Conservation (phyloP, 2,888 invertebrate genomes). For the Troglohyphantes excavatus region DNA sequence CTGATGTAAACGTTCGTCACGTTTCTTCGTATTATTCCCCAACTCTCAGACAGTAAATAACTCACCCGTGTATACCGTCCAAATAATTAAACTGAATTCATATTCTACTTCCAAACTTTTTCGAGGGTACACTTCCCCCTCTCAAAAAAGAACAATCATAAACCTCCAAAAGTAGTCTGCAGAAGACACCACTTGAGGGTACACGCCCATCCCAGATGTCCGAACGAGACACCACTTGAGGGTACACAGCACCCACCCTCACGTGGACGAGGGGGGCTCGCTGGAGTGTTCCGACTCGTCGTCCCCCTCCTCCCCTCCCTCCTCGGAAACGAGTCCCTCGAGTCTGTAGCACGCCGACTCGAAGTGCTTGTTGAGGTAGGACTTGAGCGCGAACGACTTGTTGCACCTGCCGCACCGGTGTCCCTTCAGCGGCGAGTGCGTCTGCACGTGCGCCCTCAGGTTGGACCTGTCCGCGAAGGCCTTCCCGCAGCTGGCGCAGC, state of each 20-base stretch:
- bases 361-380: conserved; percentile 96
- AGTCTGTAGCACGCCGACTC: conserved; percentile 84
- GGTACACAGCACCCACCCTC: not conserved
- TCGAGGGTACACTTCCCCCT: too few species aligned
- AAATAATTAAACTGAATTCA: too few species aligned
- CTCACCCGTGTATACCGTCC: too few species aligned
- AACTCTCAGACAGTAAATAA: too few species aligned
- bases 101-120: too few species aligned
- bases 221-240: not conserved
- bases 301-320: conserved; percentile 46
- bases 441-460: conserved; percentile 96
- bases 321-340: conserved; percentile 55
- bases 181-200: too few species aligned
- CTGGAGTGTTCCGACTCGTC: conserved; percentile 38
- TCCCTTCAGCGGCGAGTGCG: conserved; percentile 94
- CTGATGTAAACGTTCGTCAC: too few species aligned
- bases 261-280: not conserved
- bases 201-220: too few species aligned
- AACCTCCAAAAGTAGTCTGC: too few species aligned
- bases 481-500: conserved; percentile 95
- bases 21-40: too few species aligned
- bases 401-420: conserved; percentile 92
- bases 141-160: too few species aligned
- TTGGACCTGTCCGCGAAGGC: conserved; percentile 97
- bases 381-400: conserved; percentile 95